Base-by-base conservation (phyloP, 2,113 vertebrate genomes). In the Eublepharis macularius region DNA sequence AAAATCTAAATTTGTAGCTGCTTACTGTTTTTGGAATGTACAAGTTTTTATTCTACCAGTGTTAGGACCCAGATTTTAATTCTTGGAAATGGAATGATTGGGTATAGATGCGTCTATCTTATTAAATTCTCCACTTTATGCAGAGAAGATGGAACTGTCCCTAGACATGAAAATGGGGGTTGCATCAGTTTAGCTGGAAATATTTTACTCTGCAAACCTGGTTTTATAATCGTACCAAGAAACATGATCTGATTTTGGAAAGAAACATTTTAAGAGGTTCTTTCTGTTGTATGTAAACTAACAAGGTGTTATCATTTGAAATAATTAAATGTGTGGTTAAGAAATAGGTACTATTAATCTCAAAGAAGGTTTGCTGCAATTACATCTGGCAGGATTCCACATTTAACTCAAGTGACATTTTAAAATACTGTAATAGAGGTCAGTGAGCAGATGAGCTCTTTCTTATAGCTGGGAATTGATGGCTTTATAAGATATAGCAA, bases 11-110 rank as follows among this genome's bases (percentile, higher is more conserved):
- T 90, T 89, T 85, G 90, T 93, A 92, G 89, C 92, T 91, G 89
- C 92, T 91, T 94, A 93, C 91, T 82, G 63, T 82, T 92, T 82
- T 91, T 92, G 94, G 93, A 95, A 95, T 94, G 92, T 93, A 89
- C 84, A 84, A 94, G 92, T 94, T 92, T 84, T 91, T 90, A 88
- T 74, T 86, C 85, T 92, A 86, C 47, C n/a, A 63, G 26, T 54
- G 76, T 77, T 16, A 2, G 0, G 76, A 89, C 80, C 47, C 0
- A 2, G 82, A 86, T 34, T 68, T 75, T 1, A 70, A 36, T 78
- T 89, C 68, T 90, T 66, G 78, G 16, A 51, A 82, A 85, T 0
- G 0, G 70, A 91, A 70, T 47, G 76, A 76, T 7, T 1, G n/a
- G 84, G 36, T 77, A 80, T 92, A 83, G 70, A 47, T n/a, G 47